Percentiles rank a stretch among this genome's conserved stretches.
Conservation (phyloP, 2,888 invertebrate species). For the Hyposoter didymator region DNA sequence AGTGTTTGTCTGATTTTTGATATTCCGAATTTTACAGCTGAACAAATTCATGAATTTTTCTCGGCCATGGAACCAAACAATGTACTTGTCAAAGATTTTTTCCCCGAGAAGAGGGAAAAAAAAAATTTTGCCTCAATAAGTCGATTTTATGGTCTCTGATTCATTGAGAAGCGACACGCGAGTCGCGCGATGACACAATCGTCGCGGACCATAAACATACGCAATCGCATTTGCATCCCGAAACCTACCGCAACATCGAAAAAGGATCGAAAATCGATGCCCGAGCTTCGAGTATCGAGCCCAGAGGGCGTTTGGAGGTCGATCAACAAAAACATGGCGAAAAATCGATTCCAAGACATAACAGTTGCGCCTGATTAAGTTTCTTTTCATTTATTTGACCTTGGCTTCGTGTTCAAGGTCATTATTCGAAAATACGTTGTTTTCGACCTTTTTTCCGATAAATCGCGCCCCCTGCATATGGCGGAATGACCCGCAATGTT, state of each 20-base stretch:
- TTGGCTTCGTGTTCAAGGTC: too few species aligned
- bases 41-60: too few species aligned
- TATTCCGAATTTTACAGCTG: too few species aligned
- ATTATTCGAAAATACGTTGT: neutral
- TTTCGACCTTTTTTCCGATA: neutral
- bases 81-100: too few species aligned
- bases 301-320: neutral
- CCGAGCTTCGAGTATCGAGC: neutral
- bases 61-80: too few species aligned
- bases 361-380: neutral
- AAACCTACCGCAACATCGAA: constrained; percentile 21
- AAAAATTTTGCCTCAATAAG: neutral
- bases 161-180: neutral
- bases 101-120: too few species aligned
- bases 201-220: neutral
- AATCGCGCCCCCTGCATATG: neutral
- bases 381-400: neutral
- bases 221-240: neutral
- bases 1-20: too few species aligned
- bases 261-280: neutral
- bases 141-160: neutral
- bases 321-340: neutral
- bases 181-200: constrained; percentile 16
- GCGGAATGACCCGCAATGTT: neutral
- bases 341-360: neutral